phyloP scores from a whole-genome alignment of 2,113 vertebrate species.

The Neogobius melanostomus region DNA sequence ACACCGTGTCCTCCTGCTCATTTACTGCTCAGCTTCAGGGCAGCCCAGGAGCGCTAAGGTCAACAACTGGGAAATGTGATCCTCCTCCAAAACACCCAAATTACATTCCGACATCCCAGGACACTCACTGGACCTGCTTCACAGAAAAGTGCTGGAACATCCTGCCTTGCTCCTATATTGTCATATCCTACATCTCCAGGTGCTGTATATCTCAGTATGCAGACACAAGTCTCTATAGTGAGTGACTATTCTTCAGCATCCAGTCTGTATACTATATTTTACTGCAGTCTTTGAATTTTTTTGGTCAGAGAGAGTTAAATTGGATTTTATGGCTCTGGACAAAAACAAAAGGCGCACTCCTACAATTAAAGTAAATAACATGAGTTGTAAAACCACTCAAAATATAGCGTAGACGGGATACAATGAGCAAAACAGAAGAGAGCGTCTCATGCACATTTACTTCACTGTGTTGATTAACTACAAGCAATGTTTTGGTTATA shows the following conservation, averaged over 20 bases:
- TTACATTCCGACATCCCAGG: constrained; percentile 65
- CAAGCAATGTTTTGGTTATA: no score
- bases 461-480: constrained; percentile 21
- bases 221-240: background rate
- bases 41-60: constrained; percentile 34
- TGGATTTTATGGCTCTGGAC: constrained; percentile 7
- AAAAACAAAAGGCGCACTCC: constrained; percentile 12
- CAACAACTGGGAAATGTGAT: constrained; percentile 61
- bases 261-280: background rate
- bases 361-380: constrained; percentile 7
- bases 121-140: constrained; percentile 48
- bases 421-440: background rate
- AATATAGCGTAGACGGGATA: constrained; percentile 5
- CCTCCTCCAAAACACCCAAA: constrained; percentile 49
- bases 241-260: constrained; percentile 1
- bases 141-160: constrained; percentile 34
- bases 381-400: constrained; percentile 11
- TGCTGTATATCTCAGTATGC: constrained; percentile 1
- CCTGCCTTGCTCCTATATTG: background rate
- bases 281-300: constrained; percentile 1
- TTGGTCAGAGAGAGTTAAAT: background rate
- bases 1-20: constrained; percentile 49
- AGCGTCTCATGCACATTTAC: background rate
- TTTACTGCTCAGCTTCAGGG: constrained; percentile 42
- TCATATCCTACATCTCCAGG: background rate